These are phyloP conservation scores for Plebejus melissa DNA, from an alignment of 2,888 invertebrate genomes.

Conservation along the genomic window DNA sequence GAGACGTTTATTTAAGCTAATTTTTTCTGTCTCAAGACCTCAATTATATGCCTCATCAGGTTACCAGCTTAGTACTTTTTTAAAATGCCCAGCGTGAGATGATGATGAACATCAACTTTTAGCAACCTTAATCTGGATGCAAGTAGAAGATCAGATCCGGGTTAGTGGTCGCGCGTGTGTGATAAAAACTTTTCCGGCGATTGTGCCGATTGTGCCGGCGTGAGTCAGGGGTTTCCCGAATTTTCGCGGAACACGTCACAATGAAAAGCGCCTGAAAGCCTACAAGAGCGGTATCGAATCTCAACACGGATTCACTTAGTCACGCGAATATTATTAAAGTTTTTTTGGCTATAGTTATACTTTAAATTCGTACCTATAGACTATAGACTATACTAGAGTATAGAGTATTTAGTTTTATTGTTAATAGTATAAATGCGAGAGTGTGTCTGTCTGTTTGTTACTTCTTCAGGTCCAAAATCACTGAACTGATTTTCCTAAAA, in stretches of 20 bases:
- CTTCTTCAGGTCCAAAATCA: too few relatives aligned
- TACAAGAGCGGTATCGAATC: slow-evolving; percentile 58
- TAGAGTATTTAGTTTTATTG: neutral
- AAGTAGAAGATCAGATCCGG: slow-evolving; percentile 11
- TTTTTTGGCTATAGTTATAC: slow-evolving; percentile 24
- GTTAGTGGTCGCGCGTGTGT: slow-evolving; percentile 24
- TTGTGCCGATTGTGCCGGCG: slow-evolving; percentile 51
- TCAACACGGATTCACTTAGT: slow-evolving; percentile 55
- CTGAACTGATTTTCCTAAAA: too few relatives aligned
- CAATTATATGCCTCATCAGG: too few relatives aligned
- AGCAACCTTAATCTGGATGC: neutral
- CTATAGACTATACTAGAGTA: neutral
- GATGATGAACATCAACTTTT: neutral
- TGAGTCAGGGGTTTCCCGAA: slow-evolving; percentile 75
- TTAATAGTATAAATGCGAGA: too few relatives aligned
- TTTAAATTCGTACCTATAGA: neutral
- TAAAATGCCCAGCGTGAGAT: neutral
- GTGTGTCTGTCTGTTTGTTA: too few relatives aligned
- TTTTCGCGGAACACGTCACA: slow-evolving; percentile 49
- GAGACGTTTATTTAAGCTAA: too few relatives aligned
- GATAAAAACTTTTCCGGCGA: slow-evolving; percentile 35
- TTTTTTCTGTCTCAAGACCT: neutral
- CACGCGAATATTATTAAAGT: slow-evolving; percentile 43
- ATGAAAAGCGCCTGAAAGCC: slow-evolving; percentile 58
- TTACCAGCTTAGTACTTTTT: too few relatives aligned